Percentiles rank a stretch among this genome's conserved stretches.
These are phyloP conservation scores for Maconellicoccus hirsutus DNA, from an alignment of 1,140 invertebrate species.

Conservation along the genomic window DNA sequence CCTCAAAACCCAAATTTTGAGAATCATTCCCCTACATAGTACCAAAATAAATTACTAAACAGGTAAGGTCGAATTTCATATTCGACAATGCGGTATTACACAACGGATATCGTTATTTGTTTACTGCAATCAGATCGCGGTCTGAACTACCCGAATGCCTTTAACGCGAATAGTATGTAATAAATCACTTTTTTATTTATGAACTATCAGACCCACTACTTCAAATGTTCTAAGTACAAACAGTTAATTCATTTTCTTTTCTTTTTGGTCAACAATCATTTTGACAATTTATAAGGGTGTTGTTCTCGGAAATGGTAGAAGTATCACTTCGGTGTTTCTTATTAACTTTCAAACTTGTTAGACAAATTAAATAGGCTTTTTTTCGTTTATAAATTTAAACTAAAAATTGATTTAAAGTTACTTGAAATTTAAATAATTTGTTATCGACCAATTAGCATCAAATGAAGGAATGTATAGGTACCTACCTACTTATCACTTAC, in stretches of 20 bases:
- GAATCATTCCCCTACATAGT: not conserved
- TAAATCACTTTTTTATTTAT: not conserved
- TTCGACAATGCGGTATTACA: slow-evolving; percentile 7
- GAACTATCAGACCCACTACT: not conserved
- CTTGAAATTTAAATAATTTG: too few species aligned
- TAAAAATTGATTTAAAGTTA: too few species aligned
- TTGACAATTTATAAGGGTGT: not conserved
- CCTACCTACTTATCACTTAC: too few species aligned
- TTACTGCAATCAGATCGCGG: slow-evolving; percentile 7
- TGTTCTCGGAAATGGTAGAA: too few species aligned
- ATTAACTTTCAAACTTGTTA: too few species aligned
- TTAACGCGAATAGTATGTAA: not conserved
- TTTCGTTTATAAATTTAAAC: too few species aligned
- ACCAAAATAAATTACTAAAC: not conserved
- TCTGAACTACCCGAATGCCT: not conserved
- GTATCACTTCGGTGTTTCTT: too few species aligned
- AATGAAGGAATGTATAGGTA: too few species aligned
- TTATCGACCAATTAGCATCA: too few species aligned
- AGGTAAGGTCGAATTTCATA: slow-evolving; percentile 8
- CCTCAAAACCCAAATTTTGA: not conserved
- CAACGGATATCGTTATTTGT: slow-evolving; percentile 1
- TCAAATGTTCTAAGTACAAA: not conserved
- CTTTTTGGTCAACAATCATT: not conserved
- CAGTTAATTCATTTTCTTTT: not conserved
- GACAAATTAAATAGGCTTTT: too few species aligned